These are phyloP conservation scores for Oryzias dopingdopingensis DNA, from an alignment of 2,797 vertebrate species.

Conservation along the genomic window DNA sequence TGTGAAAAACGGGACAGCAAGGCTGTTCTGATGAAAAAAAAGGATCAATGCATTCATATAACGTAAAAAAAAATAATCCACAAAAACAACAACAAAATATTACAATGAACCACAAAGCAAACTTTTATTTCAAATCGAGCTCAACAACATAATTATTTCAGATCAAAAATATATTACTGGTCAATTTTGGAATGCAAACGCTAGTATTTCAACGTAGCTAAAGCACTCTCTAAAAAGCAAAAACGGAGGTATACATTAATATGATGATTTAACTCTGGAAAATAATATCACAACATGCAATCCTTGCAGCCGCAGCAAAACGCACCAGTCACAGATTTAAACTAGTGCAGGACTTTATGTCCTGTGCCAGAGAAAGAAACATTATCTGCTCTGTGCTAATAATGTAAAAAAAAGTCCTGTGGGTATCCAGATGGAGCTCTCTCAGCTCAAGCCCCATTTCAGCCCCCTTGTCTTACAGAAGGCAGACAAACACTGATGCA, in stretches of 20 bases:
- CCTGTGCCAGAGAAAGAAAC: slow-evolving; percentile 22
- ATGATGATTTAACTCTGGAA: neutral
- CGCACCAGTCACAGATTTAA: slow-evolving; percentile 22
- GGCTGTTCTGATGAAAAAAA: too few relatives aligned
- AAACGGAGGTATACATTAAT: neutral
- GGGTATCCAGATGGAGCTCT: slow-evolving; percentile 62
- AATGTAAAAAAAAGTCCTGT: slow-evolving; percentile 43
- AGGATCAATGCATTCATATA: too few relatives aligned
- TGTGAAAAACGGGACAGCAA: neutral
- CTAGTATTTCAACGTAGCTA: too few relatives aligned
- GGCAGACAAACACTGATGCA: slow-evolving; percentile 65
- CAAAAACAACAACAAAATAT: too few relatives aligned
- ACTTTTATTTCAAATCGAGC: too few relatives aligned
- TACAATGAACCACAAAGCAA: too few relatives aligned
- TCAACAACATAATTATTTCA: too few relatives aligned
- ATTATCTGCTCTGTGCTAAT: slow-evolving; percentile 33
- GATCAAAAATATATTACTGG: too few relatives aligned
- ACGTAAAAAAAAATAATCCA: too few relatives aligned
- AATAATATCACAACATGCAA: slow-evolving; percentile 6
- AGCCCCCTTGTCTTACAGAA: slow-evolving; percentile 57
- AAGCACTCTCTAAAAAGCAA: too few relatives aligned
- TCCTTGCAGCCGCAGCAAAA: slow-evolving; percentile 4
- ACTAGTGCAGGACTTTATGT: slow-evolving; percentile 17
- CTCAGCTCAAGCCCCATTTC: slow-evolving; percentile 51
- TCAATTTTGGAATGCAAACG: too few relatives aligned